phyloP scores from a whole-genome alignment of 2,888 invertebrate species.

The Meghimatium bilineatum region DNA sequence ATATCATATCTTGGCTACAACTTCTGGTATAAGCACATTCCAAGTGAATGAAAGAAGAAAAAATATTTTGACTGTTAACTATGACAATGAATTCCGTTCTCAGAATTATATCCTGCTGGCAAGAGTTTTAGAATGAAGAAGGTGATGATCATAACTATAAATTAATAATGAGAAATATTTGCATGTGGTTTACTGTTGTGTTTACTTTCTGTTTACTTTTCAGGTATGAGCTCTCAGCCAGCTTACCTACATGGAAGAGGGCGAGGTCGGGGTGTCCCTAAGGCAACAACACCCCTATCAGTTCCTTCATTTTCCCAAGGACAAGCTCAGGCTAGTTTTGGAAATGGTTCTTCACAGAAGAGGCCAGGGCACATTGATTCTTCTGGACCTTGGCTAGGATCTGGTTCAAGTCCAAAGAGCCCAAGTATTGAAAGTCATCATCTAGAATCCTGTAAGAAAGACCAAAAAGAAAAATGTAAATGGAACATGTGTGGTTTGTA shows the following conservation, averaged over 20 bases:
- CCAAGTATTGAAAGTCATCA: slow-evolving; percentile 30
- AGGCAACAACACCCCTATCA: background rate
- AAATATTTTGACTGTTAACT: no score
- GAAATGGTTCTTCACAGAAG: slow-evolving; percentile 24
- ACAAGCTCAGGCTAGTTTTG: background rate
- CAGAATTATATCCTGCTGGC: no score
- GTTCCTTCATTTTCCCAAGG: background rate
- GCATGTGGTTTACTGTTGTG: background rate
- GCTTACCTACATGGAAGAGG: slow-evolving; percentile 35
- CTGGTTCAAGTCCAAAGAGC: slow-evolving; percentile 13
- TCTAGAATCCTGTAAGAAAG: slow-evolving; percentile 41
- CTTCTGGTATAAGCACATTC: no score
- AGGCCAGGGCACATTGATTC: slow-evolving; percentile 22
- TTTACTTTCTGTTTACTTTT: background rate
- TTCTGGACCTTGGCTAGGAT: slow-evolving; percentile 6
- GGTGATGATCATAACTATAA: no score
- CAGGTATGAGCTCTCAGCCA: slow-evolving; percentile 29
- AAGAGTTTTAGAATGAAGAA: no score
- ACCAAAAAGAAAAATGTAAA: slow-evolving; percentile 35
- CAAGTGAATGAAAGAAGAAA: no score
- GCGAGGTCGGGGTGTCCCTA: slow-evolving; percentile 10
- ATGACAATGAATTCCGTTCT: no score
- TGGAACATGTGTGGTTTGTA: slow-evolving; percentile 28
- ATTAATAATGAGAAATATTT: no score
- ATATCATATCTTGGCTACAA: no score